Conservation (phyloP, 30 jellyfish, hydroid and myxozoan genomes). For the Aurelia aurita region DNA sequence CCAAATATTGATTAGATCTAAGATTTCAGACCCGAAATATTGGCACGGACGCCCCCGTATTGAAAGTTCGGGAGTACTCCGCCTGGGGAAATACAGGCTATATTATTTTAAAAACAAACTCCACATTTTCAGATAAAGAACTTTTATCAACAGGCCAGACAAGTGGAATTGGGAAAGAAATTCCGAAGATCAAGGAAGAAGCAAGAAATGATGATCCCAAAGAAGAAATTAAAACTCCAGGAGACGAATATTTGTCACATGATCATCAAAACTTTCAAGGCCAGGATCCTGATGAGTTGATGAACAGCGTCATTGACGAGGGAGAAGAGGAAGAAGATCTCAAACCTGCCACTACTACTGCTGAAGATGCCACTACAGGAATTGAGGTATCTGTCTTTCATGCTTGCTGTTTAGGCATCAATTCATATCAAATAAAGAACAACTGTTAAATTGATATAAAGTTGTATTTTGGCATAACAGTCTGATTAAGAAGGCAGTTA, state of each 20-base stretch:
- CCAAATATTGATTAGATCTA: too few relatives aligned
- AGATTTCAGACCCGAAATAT: too few relatives aligned
- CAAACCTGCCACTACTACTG: constrained; percentile 6
- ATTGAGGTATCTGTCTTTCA: neutral
- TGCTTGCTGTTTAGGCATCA: too few relatives aligned
- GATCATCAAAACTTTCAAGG: constrained; percentile 12
- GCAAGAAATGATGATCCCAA: neutral
- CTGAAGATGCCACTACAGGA: neutral
- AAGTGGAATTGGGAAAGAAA: neutral
- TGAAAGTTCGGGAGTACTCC: too few relatives aligned
- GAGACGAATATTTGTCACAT: constrained; percentile 1
- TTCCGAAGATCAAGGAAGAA: constrained; percentile 3
- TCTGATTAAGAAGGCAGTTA: too few relatives aligned
- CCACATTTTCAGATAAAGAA: neutral
- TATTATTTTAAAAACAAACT: neutral
- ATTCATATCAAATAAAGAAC: too few relatives aligned
- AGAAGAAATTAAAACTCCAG: neutral
- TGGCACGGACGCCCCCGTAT: too few relatives aligned
- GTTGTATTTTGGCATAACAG: too few relatives aligned
- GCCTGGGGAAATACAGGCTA: too few relatives aligned
- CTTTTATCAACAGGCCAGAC: neutral
- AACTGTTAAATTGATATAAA: too few relatives aligned
- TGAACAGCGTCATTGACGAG: constrained; percentile 1
- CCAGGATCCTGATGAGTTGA: constrained; percentile 60
- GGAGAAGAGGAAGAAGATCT: neutral